Conservation (phyloP, 2,888 invertebrate genomes). For the Margaritifera margaritifera region DNA sequence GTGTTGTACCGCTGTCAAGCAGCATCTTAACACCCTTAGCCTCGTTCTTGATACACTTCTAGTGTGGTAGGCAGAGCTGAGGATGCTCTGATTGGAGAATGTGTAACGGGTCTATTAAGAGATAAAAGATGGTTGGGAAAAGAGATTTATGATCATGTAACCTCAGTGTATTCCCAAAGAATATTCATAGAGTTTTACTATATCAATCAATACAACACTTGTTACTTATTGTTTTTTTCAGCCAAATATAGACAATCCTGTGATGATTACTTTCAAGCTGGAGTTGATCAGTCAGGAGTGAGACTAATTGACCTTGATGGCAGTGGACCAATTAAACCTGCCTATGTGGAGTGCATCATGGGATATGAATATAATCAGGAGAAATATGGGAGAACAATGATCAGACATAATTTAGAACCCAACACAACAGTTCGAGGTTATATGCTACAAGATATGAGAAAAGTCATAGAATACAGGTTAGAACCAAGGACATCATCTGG, state of each 20-base stretch:
- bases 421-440: constrained; percentile 52
- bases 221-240: constrained; percentile 63
- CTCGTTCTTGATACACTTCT: no score
- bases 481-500: neutral
- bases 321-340: constrained; percentile 92
- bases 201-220: no score
- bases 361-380: constrained; percentile 68
- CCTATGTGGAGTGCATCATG: constrained; percentile 93
- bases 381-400: constrained; percentile 52
- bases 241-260: constrained; percentile 93
- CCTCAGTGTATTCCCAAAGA: neutral
- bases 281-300: constrained; percentile 91
- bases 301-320: constrained; percentile 95
- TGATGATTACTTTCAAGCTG: constrained; percentile 90
- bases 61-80: no score
- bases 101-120: no score
- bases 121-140: no score
- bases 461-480: constrained; percentile 67
- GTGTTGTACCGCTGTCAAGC: no score
- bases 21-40: no score
- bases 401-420: constrained; percentile 59
- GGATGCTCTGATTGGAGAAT: no score
- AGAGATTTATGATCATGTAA: no score
- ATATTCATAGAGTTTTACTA: neutral
- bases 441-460: constrained; percentile 47